A percentile compares a stretch with the other conserved stretches of the same genome.
These are phyloP conservation scores for Anneissia japonica DNA, from an alignment of 35 echinoderm and acorn worm species.

Conservation along the genomic window DNA sequence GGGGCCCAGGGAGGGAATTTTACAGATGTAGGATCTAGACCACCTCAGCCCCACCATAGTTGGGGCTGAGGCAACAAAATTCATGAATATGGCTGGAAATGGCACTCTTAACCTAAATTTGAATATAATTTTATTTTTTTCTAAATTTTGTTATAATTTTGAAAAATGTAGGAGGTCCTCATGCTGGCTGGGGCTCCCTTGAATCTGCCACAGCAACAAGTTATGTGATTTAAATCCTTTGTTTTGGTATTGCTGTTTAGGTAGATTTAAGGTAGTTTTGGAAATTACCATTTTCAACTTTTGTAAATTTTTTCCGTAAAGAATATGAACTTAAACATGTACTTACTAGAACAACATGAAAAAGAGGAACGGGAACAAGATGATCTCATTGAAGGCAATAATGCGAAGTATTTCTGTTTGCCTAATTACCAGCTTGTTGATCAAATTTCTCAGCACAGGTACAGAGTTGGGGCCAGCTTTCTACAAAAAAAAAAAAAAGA, in stretches of 20 bases:
- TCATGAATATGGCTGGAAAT: no score
- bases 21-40: no score
- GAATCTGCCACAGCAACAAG: neutral
- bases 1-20: no score
- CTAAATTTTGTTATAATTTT: no score
- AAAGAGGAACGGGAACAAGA: conserved; percentile 71
- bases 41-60: no score
- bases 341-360: conserved; percentile 90
- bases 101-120: no score
- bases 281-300: neutral
- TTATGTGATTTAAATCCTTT: neutral
- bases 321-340: neutral
- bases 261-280: neutral
- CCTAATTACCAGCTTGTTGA: conserved; percentile 57
- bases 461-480: conserved; percentile 41
- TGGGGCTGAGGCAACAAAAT: no score
- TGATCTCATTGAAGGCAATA: conserved; percentile 85
- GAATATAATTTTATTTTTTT: no score
- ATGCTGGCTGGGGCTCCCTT: neutral
- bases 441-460: conserved; percentile 38
- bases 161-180: neutral
- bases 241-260: neutral
- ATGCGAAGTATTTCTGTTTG: conserved; percentile 68
- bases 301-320: neutral
- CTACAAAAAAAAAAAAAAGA: conserved; percentile 38